Evolutionary conservation across 2,888 invertebrate species (phyloP).

Genomic region (Drosophila meridionalis): DNA sequence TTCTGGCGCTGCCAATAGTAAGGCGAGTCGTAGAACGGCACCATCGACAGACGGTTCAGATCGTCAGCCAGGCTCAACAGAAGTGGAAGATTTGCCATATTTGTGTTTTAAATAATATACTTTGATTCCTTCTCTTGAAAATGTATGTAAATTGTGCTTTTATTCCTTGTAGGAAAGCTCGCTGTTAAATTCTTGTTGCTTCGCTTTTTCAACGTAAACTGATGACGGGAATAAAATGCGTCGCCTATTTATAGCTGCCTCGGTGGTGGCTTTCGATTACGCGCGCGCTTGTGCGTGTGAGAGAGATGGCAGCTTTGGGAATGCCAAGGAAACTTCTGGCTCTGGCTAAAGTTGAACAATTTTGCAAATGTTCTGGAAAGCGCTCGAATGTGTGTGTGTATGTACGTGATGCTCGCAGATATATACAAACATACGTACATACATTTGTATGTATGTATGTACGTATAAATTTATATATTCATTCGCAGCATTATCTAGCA

Average conservation of each 20-base stretch:
- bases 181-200: conserved; percentile 29
- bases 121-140: neutral
- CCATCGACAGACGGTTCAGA: conserved; percentile 63
- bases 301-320: conserved; percentile 15
- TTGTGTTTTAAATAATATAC: conserved; percentile 1
- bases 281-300: conserved; percentile 18
- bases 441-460: neutral
- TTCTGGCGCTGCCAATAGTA: conserved; percentile 52
- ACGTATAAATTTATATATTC: neutral
- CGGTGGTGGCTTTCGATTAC: conserved; percentile 41
- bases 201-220: conserved; percentile 57
- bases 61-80: conserved; percentile 72
- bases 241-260: conserved; percentile 65
- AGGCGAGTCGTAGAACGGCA: conserved; percentile 61
- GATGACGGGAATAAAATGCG: conserved; percentile 38
- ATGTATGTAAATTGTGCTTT: neutral
- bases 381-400: conserved; percentile 27
- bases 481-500: conserved; percentile 44
- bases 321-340: conserved; percentile 52
- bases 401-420: conserved; percentile 9
- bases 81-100: conserved; percentile 73
- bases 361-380: conserved; percentile 57
- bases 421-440: conserved; percentile 9
- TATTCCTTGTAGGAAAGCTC: conserved; percentile 14
- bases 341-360: conserved; percentile 32